Conservation (phyloP, 2,888 invertebrate genomes). For the Meganola albula region DNA sequence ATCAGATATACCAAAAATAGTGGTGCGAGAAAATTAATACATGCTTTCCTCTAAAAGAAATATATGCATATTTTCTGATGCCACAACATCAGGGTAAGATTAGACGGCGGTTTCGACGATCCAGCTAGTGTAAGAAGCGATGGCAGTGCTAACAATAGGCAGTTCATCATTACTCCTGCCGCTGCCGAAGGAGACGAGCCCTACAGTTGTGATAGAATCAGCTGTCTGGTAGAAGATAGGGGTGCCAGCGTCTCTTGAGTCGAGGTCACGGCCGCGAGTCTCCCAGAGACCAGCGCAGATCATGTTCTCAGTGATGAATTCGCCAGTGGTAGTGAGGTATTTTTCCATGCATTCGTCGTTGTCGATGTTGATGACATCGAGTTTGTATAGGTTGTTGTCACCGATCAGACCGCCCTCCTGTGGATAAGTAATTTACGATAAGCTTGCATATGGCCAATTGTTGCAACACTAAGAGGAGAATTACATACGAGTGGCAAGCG, state of each 20-base stretch:
- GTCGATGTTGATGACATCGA: slow-evolving; percentile 10
- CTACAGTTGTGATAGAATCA: slow-evolving; percentile 7
- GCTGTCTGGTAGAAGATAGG: slow-evolving; percentile 19
- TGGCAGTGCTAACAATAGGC: slow-evolving; percentile 15
- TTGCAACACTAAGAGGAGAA: too few species aligned
- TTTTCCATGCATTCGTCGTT: slow-evolving; percentile 7
- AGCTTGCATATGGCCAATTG: too few species aligned
- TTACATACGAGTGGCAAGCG: too few species aligned
- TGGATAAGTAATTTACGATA: too few species aligned
- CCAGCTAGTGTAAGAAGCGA: slow-evolving; percentile 17
- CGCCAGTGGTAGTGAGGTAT: background rate
- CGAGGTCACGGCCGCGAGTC: slow-evolving; percentile 16
- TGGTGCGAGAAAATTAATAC: too few species aligned
- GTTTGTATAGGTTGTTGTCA: slow-evolving; percentile 15
- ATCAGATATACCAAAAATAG: too few species aligned
- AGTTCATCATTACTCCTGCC: slow-evolving; percentile 7
- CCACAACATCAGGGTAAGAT: too few species aligned
- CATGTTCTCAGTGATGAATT: slow-evolving; percentile 46
- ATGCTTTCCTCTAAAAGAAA: too few species aligned
- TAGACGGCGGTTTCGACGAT: slow-evolving; percentile 14
- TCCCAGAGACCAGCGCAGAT: slow-evolving; percentile 45
- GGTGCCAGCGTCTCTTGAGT: slow-evolving; percentile 25
- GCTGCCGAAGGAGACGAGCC: slow-evolving; percentile 21
- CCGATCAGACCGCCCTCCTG: slow-evolving; percentile 21
- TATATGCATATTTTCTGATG: too few species aligned